phyloP scores from a whole-genome alignment of 1,140 invertebrate genomes.

The Drosophila ogumai region DNA sequence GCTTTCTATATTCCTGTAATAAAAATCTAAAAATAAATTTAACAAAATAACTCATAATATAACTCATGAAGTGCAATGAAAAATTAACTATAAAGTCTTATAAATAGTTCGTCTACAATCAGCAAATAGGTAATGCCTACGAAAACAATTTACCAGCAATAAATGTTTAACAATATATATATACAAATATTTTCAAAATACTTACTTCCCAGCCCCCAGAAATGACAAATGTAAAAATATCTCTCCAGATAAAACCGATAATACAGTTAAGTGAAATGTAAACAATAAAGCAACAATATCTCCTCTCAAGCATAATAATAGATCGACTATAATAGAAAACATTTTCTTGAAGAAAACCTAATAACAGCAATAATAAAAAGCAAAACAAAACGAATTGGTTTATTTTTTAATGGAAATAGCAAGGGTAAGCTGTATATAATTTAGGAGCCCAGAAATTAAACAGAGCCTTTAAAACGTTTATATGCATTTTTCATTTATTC shows the following conservation, averaged over 20 bases:
- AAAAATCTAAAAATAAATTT: slow-evolving; percentile 21
- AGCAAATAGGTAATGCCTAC: slow-evolving; percentile 41
- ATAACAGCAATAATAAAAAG: slow-evolving; percentile 66
- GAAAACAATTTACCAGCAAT: slow-evolving; percentile 41
- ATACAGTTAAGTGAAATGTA: slow-evolving; percentile 42
- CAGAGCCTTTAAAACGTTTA: slow-evolving; percentile 72
- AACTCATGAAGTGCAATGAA: slow-evolving; percentile 31
- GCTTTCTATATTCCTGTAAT: slow-evolving; percentile 62
- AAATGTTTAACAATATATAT: slow-evolving; percentile 47
- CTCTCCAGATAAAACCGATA: slow-evolving; percentile 17
- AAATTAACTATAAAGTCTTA: slow-evolving; percentile 34
- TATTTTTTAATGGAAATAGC: background rate
- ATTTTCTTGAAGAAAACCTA: slow-evolving; percentile 50
- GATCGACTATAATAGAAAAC: slow-evolving; percentile 55
- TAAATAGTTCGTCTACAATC: slow-evolving; percentile 56
- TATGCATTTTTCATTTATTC: slow-evolving; percentile 82
- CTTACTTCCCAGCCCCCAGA: slow-evolving; percentile 11
- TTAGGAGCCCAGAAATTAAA: slow-evolving; percentile 2
- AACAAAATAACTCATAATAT: slow-evolving; percentile 3
- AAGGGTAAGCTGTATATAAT: background rate
- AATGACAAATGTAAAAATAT: slow-evolving; percentile 22
- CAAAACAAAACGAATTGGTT: slow-evolving; percentile 32
- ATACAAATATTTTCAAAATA: slow-evolving; percentile 38
- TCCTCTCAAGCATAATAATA: slow-evolving; percentile 54
- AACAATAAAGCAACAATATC: slow-evolving; percentile 34